Evolutionary conservation across 1,140 invertebrate species (phyloP), one percentile per base, ranked within the genome.

Genomic region (Drosophila ohnishii): DNA sequence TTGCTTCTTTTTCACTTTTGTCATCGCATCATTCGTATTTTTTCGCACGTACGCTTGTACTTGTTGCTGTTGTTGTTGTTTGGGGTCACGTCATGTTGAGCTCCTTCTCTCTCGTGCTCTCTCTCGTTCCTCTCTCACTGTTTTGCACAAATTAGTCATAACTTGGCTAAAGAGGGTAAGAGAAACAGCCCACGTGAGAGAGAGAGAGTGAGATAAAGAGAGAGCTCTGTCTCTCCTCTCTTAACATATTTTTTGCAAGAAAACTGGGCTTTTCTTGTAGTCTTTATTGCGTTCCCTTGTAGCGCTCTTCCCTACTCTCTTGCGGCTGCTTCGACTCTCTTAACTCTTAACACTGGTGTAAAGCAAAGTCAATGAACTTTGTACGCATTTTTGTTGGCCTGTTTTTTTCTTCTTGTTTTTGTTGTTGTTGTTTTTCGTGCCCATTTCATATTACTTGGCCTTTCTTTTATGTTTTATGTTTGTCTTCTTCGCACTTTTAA

Each of bases 331-430:
- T 22, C 11, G 10, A 30, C 42, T 58, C 39, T 47, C 69, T 66
- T 51, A 73, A 44, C 61, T 19, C 14, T 22, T 22, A 37, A 59
- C 65, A 60, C 61, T 63, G 62, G 56, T 86, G 82, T 86, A 81
- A 78, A 86, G 57, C 82, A 87, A 87, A 87, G 83, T 88, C 83
- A 87, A 88, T 84, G 83, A 87, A 88, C 83, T 87, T 87, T 87
- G 83, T 87, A 87, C 83, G 83, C 85, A 87, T 88, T 87, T 78
- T 47, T 74, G 71, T 74, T 72, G 28, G 61, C 62, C 51, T 65
- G 58, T 65, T 67, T 65, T 57, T 69, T 57, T 50, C 7, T 40
- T 73, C 28, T 37, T 74, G 42, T 74, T 64, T 30, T 57, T 45
- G 82, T 64, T 59, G 35, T 73, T 79, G 75, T 83, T 79, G 61